These are phyloP conservation scores for Diplazon laetatorius DNA, from an alignment of 2,888 invertebrate species.

Conservation along the genomic window DNA sequence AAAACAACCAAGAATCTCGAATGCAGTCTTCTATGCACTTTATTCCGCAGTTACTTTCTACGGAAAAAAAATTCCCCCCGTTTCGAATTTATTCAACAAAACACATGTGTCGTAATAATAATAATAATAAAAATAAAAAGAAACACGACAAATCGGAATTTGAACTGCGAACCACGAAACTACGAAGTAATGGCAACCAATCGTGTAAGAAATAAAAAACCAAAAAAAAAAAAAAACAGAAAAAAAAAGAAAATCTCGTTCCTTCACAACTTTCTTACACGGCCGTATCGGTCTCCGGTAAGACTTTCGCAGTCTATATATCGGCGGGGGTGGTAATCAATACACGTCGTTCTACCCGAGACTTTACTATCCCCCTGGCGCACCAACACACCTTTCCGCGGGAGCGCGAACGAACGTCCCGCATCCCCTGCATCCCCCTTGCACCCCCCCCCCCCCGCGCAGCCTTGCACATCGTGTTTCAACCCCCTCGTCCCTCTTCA, in stretches of 20 bases:
- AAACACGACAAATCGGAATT: background rate
- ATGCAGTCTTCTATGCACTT: too few relatives aligned
- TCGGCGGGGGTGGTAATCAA: conserved; percentile 73
- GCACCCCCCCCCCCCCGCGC: conserved; percentile 64
- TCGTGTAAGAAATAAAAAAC: too few relatives aligned
- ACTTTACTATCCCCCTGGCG: conserved; percentile 21
- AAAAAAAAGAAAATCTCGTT: conserved; percentile 45
- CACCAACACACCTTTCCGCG: conserved; percentile 26
- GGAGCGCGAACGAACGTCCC: too few relatives aligned
- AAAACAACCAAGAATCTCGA: too few relatives aligned
- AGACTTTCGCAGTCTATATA: conserved; percentile 50
- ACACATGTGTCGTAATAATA: too few relatives aligned
- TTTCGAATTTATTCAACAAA: background rate
- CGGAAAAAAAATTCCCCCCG: too few relatives aligned
- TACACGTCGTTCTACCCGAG: conserved; percentile 74
- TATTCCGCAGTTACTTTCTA: too few relatives aligned
- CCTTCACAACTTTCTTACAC: conserved; percentile 25
- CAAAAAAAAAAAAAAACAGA: too few relatives aligned
- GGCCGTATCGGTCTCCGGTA: conserved; percentile 59
- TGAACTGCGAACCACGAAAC: too few relatives aligned
- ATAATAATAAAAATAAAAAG: background rate
- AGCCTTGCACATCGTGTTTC: conserved; percentile 36
- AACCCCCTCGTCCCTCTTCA: conserved; percentile 33
- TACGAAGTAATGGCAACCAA: conserved; percentile 63
- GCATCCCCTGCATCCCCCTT: too few relatives aligned